Base-by-base conservation (phyloP, 2,113 vertebrate genomes). In the Cygnus atratus region DNA sequence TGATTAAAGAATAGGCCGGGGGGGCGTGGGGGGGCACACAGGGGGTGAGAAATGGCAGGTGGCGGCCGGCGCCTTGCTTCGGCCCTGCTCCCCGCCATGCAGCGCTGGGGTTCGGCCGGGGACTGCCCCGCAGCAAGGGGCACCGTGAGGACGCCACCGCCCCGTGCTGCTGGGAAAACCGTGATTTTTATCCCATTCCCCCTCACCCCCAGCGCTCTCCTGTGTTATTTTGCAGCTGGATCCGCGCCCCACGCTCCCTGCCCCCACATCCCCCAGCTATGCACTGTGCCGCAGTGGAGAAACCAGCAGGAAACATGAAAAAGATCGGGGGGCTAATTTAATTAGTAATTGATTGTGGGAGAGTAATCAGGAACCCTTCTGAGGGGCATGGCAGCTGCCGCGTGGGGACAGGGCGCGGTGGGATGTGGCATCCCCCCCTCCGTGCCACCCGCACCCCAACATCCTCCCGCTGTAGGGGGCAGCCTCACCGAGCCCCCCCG, bases 1-100 rank as follows among this genome's bases (percentile, higher is more conserved):
- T 91, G 74, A 86, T 86, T 62, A 62, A 81, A 75, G 41, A 66
- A 29, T 7, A 46, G n/a, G 58, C 67, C 66, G 35, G 78, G 67
- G 66, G 78, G 67, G 66, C 71, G 35, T 43, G 44, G 41, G 54
- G 57, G 74, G 31, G 25, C 52, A 59, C n/a, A 73, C 18, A 41
- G 81, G 68, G 74, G 86, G 75, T 65, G 80, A 94, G 82, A 72
- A 86, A 54, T 14, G 62, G 61, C 91, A 86, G 78, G 75, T 55
- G 81, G 55, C 86, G 68, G 74, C 28, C 28, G 8, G 68, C 80
- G 90, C 76, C 82, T 91, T 82, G 87, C 77, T 86, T 95, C 95
- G 97, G 93, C 94, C 13, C n/a, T 20, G 61, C 65, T 67, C 16
- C 31, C 87, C 87, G 83, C 31, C 48, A 16, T 15, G 26, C 14